Base-by-base conservation (phyloP, 64 coral and sea anemone species). In the Pocillopora verrucosa region DNA sequence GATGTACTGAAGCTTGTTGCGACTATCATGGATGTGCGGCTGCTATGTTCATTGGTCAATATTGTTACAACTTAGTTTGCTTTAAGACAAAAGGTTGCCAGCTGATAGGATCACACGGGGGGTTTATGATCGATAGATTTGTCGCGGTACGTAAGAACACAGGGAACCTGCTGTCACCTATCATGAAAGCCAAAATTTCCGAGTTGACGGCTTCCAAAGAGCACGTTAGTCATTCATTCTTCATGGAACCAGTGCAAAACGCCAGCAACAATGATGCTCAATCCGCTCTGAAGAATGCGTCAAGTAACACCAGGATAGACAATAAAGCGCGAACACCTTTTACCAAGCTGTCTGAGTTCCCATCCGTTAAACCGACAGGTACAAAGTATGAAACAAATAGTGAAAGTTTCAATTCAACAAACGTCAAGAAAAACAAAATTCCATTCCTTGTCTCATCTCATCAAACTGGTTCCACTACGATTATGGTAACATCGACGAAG, bases 31-130 rank as follows among this genome's bases (percentile, higher is more conserved):
- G 88, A 17, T 97, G 95, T 73, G 81, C 86, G 5, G 87, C 92
- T 30, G 91, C 95, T 9, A 86, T 97, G 58, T 78, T 97, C 14
- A 80, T 93, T 9, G 89, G 78, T 68, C 26, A 67, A 72, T 90
- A 74, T 61, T 97, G 95, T 34, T 97, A 93, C 56, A 97, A 97
- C 34, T 86, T 97, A 15, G 34, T 84, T 12, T 97, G 95, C 24
- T 97, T 97, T 59, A 93, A 72, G 15, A 60, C 87, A n/a, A 72
- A 69, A 36, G 65, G 80, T 25, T 97, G 95, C 45, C 89, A 84
- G 19, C 90, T 94, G n/a, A 65, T 73, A 19, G 56, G 70, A 2
- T 72, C 92, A 1, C 83, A 80, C 20, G 75, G 57, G 10, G 79
- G 63, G 9, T 87, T 93, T 24, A 97, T 97, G 91, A 84, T 97